A percentile compares a stretch with the other conserved stretches of the same genome.
Evolutionary conservation across 2,888 invertebrate species (phyloP).

Genomic region (Hemithea aestivaria): DNA sequence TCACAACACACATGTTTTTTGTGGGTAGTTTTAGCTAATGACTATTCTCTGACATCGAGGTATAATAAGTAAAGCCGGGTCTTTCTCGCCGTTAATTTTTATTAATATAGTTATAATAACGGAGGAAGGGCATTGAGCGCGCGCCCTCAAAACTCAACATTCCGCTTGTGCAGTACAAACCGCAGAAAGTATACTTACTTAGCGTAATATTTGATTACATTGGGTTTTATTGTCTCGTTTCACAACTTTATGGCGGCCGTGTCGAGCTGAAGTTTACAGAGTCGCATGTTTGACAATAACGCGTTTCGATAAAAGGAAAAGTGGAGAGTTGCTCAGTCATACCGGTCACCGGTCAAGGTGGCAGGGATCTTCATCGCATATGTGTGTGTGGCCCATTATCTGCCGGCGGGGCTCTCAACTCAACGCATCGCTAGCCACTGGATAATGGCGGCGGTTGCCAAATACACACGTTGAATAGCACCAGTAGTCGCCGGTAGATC

Average conservation of each 20-base stretch:
- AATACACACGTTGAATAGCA: slow-evolving; percentile 1
- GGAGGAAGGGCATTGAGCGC: too few species aligned
- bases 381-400: too few species aligned
- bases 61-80: too few species aligned
- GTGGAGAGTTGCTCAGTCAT: slow-evolving; percentile 1
- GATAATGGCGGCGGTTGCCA: slow-evolving; percentile 3
- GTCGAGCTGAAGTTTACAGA: not conserved
- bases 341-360: slow-evolving; percentile 9
- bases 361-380: slow-evolving; percentile 2
- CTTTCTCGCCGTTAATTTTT: too few species aligned
- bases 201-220: slow-evolving; percentile 1
- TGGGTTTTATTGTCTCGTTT: not conserved
- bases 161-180: too few species aligned
- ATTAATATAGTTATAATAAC: too few species aligned
- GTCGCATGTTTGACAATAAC: not conserved
- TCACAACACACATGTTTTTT: too few species aligned
- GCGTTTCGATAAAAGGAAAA: slow-evolving; percentile 8
- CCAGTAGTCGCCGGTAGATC: slow-evolving; percentile 5
- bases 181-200: not conserved
- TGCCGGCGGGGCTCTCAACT: slow-evolving; percentile 9
- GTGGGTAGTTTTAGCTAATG: too few species aligned
- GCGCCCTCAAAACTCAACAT: too few species aligned
- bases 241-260: not conserved
- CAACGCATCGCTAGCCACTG: slow-evolving; percentile 1
- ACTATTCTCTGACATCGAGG: too few species aligned